A percentile compares a stretch with the other conserved stretches of the same genome.
phyloP scores from a whole-genome alignment of 2,797 vertebrate species.

The Enteromius afrohamiltoni region DNA sequence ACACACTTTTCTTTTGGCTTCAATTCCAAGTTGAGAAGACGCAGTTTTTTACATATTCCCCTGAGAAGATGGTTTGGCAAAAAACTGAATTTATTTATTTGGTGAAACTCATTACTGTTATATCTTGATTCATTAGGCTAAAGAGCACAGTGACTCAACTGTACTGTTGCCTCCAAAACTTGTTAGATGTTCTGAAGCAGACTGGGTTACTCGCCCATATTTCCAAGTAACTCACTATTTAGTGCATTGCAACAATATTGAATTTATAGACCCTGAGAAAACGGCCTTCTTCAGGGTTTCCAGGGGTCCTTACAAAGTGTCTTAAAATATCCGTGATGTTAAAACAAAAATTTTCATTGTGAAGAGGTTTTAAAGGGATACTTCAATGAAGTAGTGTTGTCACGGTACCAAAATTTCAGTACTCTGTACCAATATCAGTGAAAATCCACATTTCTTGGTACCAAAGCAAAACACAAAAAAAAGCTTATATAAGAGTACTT shows the following conservation, averaged over 20 bases:
- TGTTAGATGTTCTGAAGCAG: background rate
- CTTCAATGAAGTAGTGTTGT: no score
- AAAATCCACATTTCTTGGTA: no score
- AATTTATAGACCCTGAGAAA: background rate
- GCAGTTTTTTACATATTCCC: background rate
- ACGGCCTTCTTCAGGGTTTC: background rate
- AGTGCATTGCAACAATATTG: background rate
- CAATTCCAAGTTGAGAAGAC: background rate
- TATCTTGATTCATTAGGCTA: background rate
- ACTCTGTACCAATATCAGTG: no score
- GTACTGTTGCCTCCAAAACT: background rate
- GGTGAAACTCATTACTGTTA: background rate
- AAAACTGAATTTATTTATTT: background rate
- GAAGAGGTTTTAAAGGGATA: no score
- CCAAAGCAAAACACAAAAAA: no score
- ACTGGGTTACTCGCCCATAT: background rate
- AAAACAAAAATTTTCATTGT: no score
- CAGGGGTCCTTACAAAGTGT: no score
- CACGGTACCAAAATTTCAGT: no score
- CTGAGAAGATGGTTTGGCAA: background rate
- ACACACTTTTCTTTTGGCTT: slow-evolving; percentile 4
- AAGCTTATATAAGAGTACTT: no score
- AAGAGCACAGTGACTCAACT: background rate
- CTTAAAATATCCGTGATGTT: no score
- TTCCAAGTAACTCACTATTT: background rate